These are phyloP conservation scores for Ammodytes marinus DNA, from an alignment of 2,113 vertebrate genomes.

Conservation along the genomic window DNA sequence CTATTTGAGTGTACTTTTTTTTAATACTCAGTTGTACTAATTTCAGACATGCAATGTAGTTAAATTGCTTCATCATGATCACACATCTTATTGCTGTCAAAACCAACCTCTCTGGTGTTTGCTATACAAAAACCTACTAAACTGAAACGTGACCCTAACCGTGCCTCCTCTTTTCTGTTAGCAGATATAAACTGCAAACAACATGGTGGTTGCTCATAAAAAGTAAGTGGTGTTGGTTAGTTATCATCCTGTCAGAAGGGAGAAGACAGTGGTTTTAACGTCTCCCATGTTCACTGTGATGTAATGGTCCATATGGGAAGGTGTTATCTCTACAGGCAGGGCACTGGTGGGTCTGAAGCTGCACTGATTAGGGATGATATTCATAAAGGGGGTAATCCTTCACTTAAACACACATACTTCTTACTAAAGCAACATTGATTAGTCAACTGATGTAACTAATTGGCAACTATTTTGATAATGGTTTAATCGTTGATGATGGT, in stretches of 20 bases:
- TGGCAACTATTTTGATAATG: neutral
- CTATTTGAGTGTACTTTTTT: neutral
- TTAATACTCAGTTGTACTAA: neutral
- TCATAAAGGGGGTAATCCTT: conserved; percentile 34
- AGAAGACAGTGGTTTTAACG: neutral
- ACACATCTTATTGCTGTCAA: neutral
- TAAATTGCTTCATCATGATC: neutral
- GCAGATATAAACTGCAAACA: neutral
- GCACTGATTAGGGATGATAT: conserved; percentile 61
- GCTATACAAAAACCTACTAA: neutral
- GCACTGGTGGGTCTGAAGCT: conserved; percentile 54
- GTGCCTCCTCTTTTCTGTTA: neutral
- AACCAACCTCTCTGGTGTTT: neutral
- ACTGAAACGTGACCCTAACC: neutral
- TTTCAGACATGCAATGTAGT: neutral
- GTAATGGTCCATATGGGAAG: conserved; percentile 17
- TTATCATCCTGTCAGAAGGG: neutral
- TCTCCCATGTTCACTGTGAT: neutral
- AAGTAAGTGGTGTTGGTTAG: neutral
- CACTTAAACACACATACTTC: neutral
- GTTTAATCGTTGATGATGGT: neutral
- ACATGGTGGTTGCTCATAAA: neutral
- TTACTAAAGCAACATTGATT: neutral
- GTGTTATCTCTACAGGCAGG: conserved; percentile 78
- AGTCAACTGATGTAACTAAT: neutral